phyloP scores from a whole-genome alignment of 2,113 vertebrate genomes.

The Ariopsis seemanni region DNA sequence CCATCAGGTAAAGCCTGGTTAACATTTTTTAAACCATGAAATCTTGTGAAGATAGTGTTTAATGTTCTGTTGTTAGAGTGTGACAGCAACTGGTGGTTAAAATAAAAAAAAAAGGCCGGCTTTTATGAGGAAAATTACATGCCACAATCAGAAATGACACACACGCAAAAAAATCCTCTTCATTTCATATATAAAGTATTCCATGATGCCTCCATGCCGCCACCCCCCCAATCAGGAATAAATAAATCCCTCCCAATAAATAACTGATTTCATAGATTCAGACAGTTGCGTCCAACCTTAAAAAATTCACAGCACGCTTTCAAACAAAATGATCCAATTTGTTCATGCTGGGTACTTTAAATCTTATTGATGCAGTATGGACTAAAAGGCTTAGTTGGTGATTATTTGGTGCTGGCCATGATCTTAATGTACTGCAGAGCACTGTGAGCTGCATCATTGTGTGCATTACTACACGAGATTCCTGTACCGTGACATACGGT shows the following conservation, averaged over 20 bases:
- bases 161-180: too few species aligned
- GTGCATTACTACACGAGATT: conserved; percentile 76
- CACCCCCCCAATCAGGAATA: background rate
- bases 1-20: background rate
- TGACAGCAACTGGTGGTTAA: background rate
- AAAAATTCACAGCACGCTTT: background rate
- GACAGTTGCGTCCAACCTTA: background rate
- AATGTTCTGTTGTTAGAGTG: background rate
- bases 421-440: conserved; percentile 83
- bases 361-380: background rate
- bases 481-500: conserved; percentile 81
- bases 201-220: background rate
- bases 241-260: background rate
- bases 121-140: too few species aligned
- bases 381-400: background rate
- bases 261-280: background rate
- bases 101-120: too few species aligned
- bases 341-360: background rate
- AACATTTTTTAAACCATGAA: background rate
- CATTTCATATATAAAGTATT: background rate
- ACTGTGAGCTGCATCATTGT: conserved; percentile 81
- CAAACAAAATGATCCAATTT: background rate
- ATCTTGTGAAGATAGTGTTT: background rate
- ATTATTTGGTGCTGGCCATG: conserved; percentile 67
- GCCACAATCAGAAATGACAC: too few species aligned